phyloP scores from a whole-genome alignment of 2,797 vertebrate species.

The Potorous gilbertii region DNA sequence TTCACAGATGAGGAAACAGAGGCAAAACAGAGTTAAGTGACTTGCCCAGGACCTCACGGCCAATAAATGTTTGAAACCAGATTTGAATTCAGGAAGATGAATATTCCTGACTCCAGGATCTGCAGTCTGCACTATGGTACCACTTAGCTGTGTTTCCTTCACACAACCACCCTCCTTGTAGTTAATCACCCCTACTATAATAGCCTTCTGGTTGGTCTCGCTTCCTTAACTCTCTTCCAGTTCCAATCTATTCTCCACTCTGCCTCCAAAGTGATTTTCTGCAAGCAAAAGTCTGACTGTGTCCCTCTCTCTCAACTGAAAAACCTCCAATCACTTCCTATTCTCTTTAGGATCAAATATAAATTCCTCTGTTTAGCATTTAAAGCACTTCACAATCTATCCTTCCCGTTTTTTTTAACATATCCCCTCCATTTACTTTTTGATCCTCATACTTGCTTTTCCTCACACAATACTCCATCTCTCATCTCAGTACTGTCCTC shows the following conservation, averaged over 20 bases:
- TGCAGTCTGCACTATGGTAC: background rate
- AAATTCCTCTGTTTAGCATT: background rate
- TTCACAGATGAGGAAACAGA: background rate
- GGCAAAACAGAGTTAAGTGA: background rate
- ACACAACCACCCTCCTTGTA: background rate
- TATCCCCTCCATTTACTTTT: background rate
- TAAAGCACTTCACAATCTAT: background rate
- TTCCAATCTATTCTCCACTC: background rate
- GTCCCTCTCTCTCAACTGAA: background rate
- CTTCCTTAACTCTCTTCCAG: background rate
- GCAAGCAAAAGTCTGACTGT: background rate
- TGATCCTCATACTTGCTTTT: background rate
- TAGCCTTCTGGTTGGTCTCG: background rate
- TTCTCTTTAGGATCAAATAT: background rate
- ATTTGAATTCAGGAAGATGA: background rate
- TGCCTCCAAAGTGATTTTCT: background rate
- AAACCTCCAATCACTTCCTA: background rate
- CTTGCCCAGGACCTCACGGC: background rate
- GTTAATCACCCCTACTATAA: background rate
- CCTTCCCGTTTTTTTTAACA: background rate
- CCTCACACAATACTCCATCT: background rate
- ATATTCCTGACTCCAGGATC: background rate
- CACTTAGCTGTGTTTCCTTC: background rate
- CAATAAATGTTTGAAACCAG: background rate
- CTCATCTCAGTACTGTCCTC: background rate